These are phyloP conservation scores for Jacana jacana DNA, from an alignment of 2,113 vertebrate species.

Conservation along the genomic window DNA sequence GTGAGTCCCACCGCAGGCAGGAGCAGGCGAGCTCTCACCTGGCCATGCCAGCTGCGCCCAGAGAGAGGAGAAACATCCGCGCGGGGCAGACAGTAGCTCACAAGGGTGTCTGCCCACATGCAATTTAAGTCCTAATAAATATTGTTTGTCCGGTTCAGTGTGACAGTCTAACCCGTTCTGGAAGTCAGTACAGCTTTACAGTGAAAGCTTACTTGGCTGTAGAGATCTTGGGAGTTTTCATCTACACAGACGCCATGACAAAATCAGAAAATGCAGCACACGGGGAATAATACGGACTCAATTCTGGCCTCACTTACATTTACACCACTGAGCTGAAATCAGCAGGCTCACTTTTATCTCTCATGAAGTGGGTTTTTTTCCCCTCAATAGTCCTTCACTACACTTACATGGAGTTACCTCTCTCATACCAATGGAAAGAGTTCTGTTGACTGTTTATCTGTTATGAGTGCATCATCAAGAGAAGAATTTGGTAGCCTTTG, in stretches of 20 bases:
- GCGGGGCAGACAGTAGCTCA: not conserved
- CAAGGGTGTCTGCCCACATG: not conserved
- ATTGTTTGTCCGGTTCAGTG: constrained; percentile 32
- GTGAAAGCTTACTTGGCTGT: constrained; percentile 26
- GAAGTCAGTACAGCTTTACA: constrained; percentile 25
- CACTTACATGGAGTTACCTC: not conserved
- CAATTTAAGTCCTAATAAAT: constrained; percentile 19
- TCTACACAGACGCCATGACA: constrained; percentile 26
- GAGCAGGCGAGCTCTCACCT: not conserved
- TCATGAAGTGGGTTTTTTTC: not conserved
- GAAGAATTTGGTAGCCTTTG: constrained; percentile 1
- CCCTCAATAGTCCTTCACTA: not conserved
- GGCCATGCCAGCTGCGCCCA: not conserved
- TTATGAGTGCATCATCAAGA: not conserved
- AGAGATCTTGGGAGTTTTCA: constrained; percentile 35
- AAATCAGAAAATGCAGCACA: constrained; percentile 19
- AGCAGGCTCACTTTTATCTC: not conserved
- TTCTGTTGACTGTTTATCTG: not conserved
- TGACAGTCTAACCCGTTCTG: constrained; percentile 26
- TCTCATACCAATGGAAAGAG: not conserved
- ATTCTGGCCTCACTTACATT: not conserved
- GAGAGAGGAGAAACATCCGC: constrained; percentile 19
- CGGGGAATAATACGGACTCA: constrained; percentile 24
- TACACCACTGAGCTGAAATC: not conserved
- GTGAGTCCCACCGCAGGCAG: not conserved